Evolutionary conservation across 2,888 invertebrate genomes (phyloP).

Genomic region (Spodoptera littoralis): DNA sequence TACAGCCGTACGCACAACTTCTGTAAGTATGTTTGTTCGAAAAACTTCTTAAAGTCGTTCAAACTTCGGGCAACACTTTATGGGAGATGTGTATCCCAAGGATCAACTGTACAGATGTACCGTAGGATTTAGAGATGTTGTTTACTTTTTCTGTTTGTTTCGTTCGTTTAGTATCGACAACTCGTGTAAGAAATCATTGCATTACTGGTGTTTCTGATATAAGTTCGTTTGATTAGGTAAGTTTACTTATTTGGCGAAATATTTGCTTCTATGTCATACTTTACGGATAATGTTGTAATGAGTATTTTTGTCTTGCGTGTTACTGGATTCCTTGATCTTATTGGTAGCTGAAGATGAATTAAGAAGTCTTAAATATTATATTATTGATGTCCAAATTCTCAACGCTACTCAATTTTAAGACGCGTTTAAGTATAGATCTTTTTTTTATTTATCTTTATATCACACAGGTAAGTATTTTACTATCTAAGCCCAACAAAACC

Average conservation of each 20-base stretch:
- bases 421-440: too few species aligned
- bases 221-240: conserved; percentile 1
- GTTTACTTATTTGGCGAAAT: conserved; percentile 5
- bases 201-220: conserved; percentile 13
- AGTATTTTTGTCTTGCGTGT: too few species aligned
- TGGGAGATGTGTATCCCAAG: conserved; percentile 31
- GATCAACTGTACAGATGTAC: conserved; percentile 36
- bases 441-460: too few species aligned
- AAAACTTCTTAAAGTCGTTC: conserved; percentile 39
- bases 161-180: conserved; percentile 1
- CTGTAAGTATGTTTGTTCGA: conserved; percentile 35
- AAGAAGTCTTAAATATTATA: too few species aligned
- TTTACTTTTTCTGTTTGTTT: conserved; percentile 38
- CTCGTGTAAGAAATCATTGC: conserved; percentile 11
- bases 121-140: conserved; percentile 21
- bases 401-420: too few species aligned
- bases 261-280: too few species aligned
- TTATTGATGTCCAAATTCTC: too few species aligned
- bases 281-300: too few species aligned
- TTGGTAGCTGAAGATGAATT: too few species aligned
- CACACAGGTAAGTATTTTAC: too few species aligned
- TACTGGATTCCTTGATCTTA: too few species aligned
- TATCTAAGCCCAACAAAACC: too few species aligned
- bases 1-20: conserved; percentile 45
- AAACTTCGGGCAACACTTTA: conserved; percentile 34